These are phyloP conservation scores for Odobenus rosmarus DNA, from an alignment of 2,113 vertebrate genomes.

Conservation along the genomic window DNA sequence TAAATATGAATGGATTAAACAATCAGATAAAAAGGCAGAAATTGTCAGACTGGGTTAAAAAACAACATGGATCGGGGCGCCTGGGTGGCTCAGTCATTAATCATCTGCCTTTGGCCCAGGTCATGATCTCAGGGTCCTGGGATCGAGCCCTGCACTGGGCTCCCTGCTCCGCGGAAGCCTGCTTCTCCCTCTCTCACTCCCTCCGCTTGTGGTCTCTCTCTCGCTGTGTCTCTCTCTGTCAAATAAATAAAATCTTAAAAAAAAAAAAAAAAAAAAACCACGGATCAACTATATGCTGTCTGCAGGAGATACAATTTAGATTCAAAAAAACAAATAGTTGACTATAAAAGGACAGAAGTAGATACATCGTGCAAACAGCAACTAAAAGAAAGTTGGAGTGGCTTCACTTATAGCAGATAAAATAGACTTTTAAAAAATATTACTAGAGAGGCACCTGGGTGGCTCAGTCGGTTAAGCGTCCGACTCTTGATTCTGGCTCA, in stretches of 20 bases:
- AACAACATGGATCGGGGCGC: not conserved
- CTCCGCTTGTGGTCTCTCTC: no score
- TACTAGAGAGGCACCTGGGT: not conserved
- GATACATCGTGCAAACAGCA: not conserved
- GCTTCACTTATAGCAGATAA: not conserved
- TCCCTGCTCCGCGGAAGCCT: no score
- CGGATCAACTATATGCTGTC: not conserved
- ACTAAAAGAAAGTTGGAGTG: not conserved
- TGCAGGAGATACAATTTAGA: not conserved
- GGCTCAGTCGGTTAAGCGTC: no score
- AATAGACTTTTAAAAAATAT: not conserved
- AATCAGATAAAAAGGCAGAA: not conserved
- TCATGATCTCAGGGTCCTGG: no score
- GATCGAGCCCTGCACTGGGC: no score
- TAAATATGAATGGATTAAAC: not conserved
- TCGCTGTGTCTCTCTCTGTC: no score
- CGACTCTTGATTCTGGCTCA: no score
- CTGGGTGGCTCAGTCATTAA: no score
- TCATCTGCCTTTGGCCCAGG: no score
- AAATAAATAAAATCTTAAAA: no score
- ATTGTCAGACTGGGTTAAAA: not conserved
- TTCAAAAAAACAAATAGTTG: not conserved
- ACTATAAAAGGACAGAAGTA: not conserved
- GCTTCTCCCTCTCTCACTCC: no score
- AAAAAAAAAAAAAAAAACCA: no score